Evolutionary conservation across 2,888 invertebrate genomes (phyloP).

Genomic region (Willowsia nigromaculata): DNA sequence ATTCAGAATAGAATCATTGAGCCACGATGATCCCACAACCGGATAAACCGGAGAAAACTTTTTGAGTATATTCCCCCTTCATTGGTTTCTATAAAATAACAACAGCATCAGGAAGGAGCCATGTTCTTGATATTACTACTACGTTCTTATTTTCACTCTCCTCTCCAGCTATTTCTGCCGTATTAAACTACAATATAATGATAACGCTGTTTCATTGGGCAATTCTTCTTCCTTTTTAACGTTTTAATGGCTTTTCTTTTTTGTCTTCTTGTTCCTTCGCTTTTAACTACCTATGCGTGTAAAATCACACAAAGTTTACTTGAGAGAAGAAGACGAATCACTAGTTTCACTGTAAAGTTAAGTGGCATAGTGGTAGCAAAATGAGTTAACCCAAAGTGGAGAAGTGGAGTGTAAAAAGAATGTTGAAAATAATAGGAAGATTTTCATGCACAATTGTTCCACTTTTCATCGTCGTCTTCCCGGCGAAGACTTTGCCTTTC

Average conservation of each 20-base stretch:
- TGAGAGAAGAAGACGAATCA: neutral
- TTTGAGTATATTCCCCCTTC: neutral
- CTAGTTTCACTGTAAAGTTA: neutral
- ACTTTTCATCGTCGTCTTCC: neutral
- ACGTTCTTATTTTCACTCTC: neutral
- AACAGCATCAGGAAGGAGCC: neutral
- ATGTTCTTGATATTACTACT: neutral
- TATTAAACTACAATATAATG: slow-evolving; percentile 33
- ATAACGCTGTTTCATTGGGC: slow-evolving; percentile 33
- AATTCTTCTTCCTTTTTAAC: slow-evolving; percentile 52
- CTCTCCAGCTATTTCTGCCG: neutral
- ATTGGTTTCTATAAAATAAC: slow-evolving; percentile 15
- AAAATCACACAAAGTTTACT: neutral
- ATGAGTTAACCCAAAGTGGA: neutral
- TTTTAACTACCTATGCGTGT: neutral
- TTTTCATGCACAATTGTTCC: slow-evolving; percentile 53
- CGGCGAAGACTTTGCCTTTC: neutral
- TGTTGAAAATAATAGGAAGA: neutral
- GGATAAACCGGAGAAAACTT: neutral
- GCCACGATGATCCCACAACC: slow-evolving; percentile 8
- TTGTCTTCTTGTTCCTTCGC: slow-evolving; percentile 10
- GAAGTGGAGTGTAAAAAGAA: neutral
- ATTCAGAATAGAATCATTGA: slow-evolving; percentile 22
- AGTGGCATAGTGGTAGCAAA: neutral
- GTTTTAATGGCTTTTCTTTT: slow-evolving; percentile 59